phyloP scores from a whole-genome alignment of 2,888 invertebrate species.

The Thera britannica region DNA sequence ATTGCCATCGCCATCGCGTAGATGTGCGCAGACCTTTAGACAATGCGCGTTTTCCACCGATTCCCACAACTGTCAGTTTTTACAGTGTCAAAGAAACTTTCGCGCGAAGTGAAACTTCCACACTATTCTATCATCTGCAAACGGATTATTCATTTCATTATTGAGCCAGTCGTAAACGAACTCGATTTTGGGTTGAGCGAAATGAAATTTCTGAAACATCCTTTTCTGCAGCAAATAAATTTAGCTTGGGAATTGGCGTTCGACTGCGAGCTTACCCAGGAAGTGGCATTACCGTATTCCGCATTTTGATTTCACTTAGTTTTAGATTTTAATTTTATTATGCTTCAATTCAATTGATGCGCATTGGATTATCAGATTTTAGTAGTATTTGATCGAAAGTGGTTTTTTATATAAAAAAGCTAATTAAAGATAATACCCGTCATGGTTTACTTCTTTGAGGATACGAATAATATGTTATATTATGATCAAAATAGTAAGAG shows the following conservation, averaged over 20 bases:
- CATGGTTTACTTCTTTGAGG: no score
- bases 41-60: no score
- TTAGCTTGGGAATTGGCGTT: conserved; percentile 56
- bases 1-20: no score
- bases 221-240: conserved; percentile 70
- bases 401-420: no score
- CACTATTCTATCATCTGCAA: conserved; percentile 47
- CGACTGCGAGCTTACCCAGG: conserved; percentile 42
- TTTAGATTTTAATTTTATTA: conserved; percentile 10
- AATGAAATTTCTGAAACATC: conserved; percentile 72
- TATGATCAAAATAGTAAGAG: no score
- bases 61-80: no score
- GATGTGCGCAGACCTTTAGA: no score
- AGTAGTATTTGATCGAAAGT: no score
- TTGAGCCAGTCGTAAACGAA: conserved; percentile 73
- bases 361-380: background rate
- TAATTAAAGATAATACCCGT: no score
- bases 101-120: background rate
- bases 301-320: conserved; percentile 21
- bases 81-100: background rate
- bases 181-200: conserved; percentile 73
- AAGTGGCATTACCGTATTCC: conserved; percentile 32
- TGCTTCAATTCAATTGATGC: background rate
- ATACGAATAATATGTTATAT: no score
- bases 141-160: conserved; percentile 81